Percentiles rank a stretch among this genome's conserved stretches.
phyloP scores from a whole-genome alignment of 2,888 invertebrate species.

The Caenorhabditis sinica region DNA sequence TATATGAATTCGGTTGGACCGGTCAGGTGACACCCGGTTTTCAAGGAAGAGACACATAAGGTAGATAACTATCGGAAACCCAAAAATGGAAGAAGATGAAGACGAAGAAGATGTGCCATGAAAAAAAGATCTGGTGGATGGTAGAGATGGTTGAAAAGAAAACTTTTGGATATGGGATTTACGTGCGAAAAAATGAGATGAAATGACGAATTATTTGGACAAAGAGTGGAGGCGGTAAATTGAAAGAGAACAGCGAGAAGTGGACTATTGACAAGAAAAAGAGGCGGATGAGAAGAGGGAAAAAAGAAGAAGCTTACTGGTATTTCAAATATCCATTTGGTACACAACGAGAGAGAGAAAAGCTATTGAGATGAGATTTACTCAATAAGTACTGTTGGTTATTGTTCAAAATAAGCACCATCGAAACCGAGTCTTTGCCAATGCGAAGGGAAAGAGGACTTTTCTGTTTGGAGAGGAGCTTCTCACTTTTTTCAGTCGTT shows the following conservation, averaged over 20 bases:
- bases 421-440: background rate
- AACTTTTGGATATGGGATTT: background rate
- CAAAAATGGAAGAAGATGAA: background rate
- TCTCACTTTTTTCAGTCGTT: too few species aligned
- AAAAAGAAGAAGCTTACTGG: constrained; percentile 40
- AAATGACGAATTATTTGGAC: constrained; percentile 43
- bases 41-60: background rate
- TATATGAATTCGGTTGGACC: constrained; percentile 32
- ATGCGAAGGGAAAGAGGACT: background rate
- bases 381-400: background rate
- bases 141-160: background rate
- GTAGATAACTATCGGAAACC: constrained; percentile 34
- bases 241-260: constrained; percentile 42
- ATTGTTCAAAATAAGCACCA: constrained; percentile 18
- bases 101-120: background rate
- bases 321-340: constrained; percentile 57
- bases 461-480: too few species aligned
- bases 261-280: constrained; percentile 40
- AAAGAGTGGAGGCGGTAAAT: constrained; percentile 24
- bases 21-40: constrained; percentile 47
- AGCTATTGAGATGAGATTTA: constrained; percentile 9
- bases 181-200: constrained; percentile 13
- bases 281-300: background rate
- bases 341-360: constrained; percentile 20
- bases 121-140: constrained; percentile 13